Evolutionary conservation across 1,140 invertebrate genomes (phyloP).

Genomic region (Saccostrea glomerata): DNA sequence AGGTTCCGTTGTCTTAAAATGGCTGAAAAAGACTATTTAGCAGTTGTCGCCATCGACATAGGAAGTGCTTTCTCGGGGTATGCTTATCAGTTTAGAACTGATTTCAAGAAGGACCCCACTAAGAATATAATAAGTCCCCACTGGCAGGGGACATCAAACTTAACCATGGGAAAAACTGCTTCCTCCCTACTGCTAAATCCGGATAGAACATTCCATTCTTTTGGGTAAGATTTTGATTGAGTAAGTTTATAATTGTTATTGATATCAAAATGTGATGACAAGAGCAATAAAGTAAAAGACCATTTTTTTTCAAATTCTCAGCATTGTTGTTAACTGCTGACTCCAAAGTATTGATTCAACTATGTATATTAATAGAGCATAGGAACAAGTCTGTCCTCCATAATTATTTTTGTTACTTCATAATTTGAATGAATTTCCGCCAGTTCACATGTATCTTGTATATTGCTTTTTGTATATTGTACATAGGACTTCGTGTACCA

Average conservation of each 20-base stretch:
- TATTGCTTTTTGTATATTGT: too few relatives aligned
- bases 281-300: too few relatives aligned
- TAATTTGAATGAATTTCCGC: too few relatives aligned
- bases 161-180: background rate
- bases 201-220: background rate
- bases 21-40: background rate
- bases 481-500: too few relatives aligned
- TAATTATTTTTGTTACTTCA: too few relatives aligned
- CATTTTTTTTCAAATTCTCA: too few relatives aligned
- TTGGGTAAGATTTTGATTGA: background rate
- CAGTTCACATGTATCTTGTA: too few relatives aligned
- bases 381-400: too few relatives aligned
- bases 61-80: slow-evolving; percentile 1
- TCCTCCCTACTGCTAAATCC: background rate
- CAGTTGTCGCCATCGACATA: slow-evolving; percentile 3
- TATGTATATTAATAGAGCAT: too few relatives aligned
- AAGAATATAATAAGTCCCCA: background rate
- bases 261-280: background rate
- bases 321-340: too few relatives aligned
- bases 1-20: background rate
- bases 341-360: too few relatives aligned
- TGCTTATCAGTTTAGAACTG: background rate
- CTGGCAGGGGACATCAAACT: background rate
- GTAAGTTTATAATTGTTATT: background rate
- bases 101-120: background rate